Conservation (phyloP, 1,140 invertebrate species). For the Apis cerana region DNA sequence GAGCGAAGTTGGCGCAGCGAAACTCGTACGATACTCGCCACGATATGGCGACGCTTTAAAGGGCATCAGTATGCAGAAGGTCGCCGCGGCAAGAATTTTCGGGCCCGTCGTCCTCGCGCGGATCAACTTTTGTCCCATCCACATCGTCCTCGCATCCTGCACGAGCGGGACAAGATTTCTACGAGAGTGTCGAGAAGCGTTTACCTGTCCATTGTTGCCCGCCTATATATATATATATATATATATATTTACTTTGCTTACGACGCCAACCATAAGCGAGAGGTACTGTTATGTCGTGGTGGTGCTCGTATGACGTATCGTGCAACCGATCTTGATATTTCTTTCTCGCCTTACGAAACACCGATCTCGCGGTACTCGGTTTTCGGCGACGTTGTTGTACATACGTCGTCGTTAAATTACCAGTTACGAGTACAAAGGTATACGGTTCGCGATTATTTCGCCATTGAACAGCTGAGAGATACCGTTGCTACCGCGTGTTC, state of each 20-base stretch:
- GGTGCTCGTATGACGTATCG: slow-evolving; percentile 57
- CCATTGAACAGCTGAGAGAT: slow-evolving; percentile 5
- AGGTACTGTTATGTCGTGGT: slow-evolving; percentile 58
- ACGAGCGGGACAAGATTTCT: background rate
- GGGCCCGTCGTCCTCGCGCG: slow-evolving; percentile 12
- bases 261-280: slow-evolving; percentile 53
- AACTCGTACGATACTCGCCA: slow-evolving; percentile 1
- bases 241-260: slow-evolving; percentile 58
- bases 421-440: background rate
- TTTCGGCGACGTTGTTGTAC: background rate
- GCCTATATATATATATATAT: background rate
- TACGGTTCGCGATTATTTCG: background rate
- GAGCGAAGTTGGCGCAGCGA: background rate
- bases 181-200: slow-evolving; percentile 31
- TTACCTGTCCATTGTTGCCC: slow-evolving; percentile 57
- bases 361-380: slow-evolving; percentile 2
- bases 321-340: slow-evolving; percentile 54
- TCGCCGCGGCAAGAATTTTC: slow-evolving; percentile 43
- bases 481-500: slow-evolving; percentile 13
- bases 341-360: slow-evolving; percentile 54
- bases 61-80: slow-evolving; percentile 53
- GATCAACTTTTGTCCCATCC: slow-evolving; percentile 17
- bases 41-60: slow-evolving; percentile 28
- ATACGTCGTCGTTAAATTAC: background rate
- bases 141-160: no score